These are phyloP conservation scores for Sinocyclocheilus anshuiensis DNA, from an alignment of 2,113 vertebrate genomes.

Conservation along the genomic window DNA sequence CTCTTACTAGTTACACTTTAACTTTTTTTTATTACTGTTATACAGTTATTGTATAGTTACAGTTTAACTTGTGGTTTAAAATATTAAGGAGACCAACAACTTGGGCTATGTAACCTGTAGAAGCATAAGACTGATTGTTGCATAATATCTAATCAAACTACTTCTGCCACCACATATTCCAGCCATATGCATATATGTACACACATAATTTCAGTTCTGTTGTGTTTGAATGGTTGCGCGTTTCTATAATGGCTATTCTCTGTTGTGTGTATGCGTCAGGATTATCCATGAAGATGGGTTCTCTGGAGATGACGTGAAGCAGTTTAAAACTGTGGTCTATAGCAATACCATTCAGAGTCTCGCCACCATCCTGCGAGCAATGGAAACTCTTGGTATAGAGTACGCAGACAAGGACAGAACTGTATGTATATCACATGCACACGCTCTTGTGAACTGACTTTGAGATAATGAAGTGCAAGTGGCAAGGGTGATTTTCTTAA, in stretches of 20 bases:
- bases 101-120: not conserved
- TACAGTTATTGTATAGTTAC: slow-evolving; percentile 13
- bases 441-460: not conserved
- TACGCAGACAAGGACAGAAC: slow-evolving; percentile 93
- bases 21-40: slow-evolving; percentile 25
- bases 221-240: not conserved
- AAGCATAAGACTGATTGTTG: not conserved
- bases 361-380: slow-evolving; percentile 93
- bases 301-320: slow-evolving; percentile 97
- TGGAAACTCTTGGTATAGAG: slow-evolving; percentile 95
- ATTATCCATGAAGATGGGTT: slow-evolving; percentile 99
- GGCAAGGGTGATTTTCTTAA: not conserved
- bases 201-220: not conserved
- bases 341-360: slow-evolving; percentile 99
- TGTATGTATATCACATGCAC: slow-evolving; percentile 73
- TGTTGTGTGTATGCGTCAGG: slow-evolving; percentile 70
- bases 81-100: not conserved
- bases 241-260: not conserved
- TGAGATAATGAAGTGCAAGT: not conserved
- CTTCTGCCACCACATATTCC: not conserved
- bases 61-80: slow-evolving; percentile 9
- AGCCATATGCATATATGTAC: not conserved
- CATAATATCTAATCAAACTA: not conserved
- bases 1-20: slow-evolving; percentile 2
- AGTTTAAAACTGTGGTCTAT: slow-evolving; percentile 99